phyloP scores from a whole-genome alignment of 2,888 invertebrate genomes.

The Synergus itoensis region DNA sequence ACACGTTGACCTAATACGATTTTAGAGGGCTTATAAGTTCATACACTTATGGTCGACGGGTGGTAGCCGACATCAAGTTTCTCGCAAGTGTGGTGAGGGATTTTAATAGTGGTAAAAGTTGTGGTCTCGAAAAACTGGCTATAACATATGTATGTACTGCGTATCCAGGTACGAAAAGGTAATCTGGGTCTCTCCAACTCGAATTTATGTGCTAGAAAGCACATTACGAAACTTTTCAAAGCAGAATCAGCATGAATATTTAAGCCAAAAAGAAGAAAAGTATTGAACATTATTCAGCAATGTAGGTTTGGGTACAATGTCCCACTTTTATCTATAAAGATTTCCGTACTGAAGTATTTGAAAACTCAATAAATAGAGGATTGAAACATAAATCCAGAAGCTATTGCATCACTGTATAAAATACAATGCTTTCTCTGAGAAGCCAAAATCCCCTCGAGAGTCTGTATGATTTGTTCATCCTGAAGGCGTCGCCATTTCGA shows the following conservation, averaged over 20 bases:
- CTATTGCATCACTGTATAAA: background rate
- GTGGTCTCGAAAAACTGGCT: constrained; percentile 12
- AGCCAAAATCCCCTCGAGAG: background rate
- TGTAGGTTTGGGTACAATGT: background rate
- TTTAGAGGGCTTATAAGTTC: constrained; percentile 10
- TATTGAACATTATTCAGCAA: background rate
- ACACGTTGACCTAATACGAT: background rate
- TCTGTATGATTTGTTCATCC: background rate
- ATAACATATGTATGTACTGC: constrained; percentile 10
- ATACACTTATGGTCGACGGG: constrained; percentile 8
- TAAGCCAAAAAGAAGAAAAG: background rate
- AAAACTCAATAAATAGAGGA: background rate
- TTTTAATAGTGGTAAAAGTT: constrained; percentile 25
- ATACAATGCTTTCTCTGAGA: background rate
- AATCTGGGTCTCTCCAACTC: constrained; percentile 9
- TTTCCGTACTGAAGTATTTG: background rate
- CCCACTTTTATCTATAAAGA: background rate
- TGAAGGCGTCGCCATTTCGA: background rate
- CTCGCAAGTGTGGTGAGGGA: background rate
- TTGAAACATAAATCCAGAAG: background rate
- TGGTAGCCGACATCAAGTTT: constrained; percentile 13
- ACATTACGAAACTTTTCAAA: constrained; percentile 15
- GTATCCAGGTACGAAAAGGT: constrained; percentile 13
- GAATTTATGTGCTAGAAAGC: constrained; percentile 20
- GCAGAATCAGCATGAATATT: constrained; percentile 13